These are phyloP conservation scores for Brachionus asplanchnoidis DNA, from an alignment of 1,140 invertebrate species.

Conservation along the genomic window DNA sequence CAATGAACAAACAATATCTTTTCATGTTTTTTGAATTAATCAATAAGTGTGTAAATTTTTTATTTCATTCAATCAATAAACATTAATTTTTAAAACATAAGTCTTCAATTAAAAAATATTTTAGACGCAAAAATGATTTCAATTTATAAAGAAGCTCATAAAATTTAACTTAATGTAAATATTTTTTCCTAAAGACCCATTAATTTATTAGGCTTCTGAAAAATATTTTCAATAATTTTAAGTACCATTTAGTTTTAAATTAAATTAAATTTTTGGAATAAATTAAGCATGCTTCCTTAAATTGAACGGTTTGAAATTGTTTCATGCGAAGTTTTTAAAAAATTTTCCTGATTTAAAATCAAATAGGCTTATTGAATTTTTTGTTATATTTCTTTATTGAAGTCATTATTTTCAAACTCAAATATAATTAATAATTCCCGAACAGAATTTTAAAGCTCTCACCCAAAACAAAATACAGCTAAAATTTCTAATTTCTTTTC, in stretches of 20 bases:
- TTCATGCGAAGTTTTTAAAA: not conserved
- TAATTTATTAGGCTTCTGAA: not conserved
- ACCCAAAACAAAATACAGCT: not conserved
- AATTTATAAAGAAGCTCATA: not conserved
- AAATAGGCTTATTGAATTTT: not conserved
- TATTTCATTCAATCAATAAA: not conserved
- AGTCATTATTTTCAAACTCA: not conserved
- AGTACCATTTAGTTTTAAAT: not conserved
- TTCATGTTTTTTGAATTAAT: too few species aligned
- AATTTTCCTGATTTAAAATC: not conserved
- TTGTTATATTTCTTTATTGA: not conserved
- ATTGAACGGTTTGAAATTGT: not conserved
- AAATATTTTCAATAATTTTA: not conserved
- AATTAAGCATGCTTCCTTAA: not conserved
- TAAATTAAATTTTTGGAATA: not conserved
- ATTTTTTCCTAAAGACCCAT: not conserved
- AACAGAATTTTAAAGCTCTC: not conserved
- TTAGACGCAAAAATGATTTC: not conserved
- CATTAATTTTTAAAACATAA: not conserved
- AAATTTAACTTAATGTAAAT: not conserved
- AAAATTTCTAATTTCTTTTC: not conserved
- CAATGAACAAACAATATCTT: too few species aligned
- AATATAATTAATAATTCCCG: not conserved
- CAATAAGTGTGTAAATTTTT: too few species aligned
- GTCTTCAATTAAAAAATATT: not conserved